Evolutionary conservation across 2,113 vertebrate species (phyloP), one percentile per base, ranked within the genome.

Genomic region (Peromyscus californicus): DNA sequence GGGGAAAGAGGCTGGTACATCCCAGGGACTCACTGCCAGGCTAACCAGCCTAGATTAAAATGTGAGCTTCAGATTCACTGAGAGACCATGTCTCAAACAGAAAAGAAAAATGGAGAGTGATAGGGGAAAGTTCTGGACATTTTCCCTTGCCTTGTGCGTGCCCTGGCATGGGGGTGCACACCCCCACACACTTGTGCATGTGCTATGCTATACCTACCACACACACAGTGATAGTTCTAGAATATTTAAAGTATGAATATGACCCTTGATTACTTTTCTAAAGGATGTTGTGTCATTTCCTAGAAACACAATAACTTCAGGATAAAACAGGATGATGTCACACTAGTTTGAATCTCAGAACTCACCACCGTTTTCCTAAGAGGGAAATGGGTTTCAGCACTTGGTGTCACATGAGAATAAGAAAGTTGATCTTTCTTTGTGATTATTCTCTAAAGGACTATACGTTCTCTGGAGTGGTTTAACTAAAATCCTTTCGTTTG

Each of bases 401-500:
- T 13, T 17, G 17, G 5, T 59, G 13, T 80, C 57, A 70, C 3
- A 10, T 24, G 31, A 74, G 29, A 86, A 36, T 90, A 36, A 67
- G 63, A 80, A 84, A 85, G 4, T 72, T 33, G 21, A 29, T 33
- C 15, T 80, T 70, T 67, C 57, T 91, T 39, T 65, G 59, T 13
- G 48, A 17, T 39, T 67, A 4, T n/a, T 84, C 26, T 19, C 36
- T 39, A 16, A 83, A 86, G n/a, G 91, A 45, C 83, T 39, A 0
- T 87, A 61, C 63, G 8, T 97, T 67, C 51, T 88, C 42, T 61
- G 22, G 51, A 74, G 16, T 87, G 6, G 17, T 90, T 76, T 97
- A 80, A 95, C 48, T 89, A 93, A 95, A 45, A 19, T 83, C 17
- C 5, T 95, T 89, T 86, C 95, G 21, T 94, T 96, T 96, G 70